Percentiles rank a stretch among this genome's conserved stretches.
Evolutionary conservation across 2,797 vertebrate species (phyloP).

Genomic region (Catamblyrhynchus diadema): DNA sequence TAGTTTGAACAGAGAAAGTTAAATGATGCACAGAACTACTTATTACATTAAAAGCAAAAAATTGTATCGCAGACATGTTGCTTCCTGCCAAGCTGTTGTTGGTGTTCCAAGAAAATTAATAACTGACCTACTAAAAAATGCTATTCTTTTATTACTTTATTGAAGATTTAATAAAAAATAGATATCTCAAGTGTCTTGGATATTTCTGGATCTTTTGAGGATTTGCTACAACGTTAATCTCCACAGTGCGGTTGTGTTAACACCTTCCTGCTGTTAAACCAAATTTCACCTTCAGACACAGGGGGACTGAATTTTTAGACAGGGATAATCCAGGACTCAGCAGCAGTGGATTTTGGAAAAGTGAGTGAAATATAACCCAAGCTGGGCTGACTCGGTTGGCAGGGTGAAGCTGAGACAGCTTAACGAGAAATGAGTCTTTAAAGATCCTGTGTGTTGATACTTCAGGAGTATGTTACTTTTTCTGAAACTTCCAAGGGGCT

Average conservation of each 20-base stretch:
- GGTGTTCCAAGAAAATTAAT: constrained; percentile 43
- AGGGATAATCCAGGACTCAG: constrained; percentile 52
- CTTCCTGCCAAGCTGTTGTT: constrained; percentile 17
- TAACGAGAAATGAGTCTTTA: constrained; percentile 48
- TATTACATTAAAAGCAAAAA: background rate
- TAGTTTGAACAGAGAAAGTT: background rate
- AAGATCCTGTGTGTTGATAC: background rate
- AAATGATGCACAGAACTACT: background rate
- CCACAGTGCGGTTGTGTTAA: constrained; percentile 3
- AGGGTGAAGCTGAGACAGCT: constrained; percentile 40
- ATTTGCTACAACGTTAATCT: constrained; percentile 24
- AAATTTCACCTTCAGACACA: constrained; percentile 56
- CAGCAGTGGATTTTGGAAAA: constrained; percentile 55
- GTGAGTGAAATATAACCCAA: constrained; percentile 56
- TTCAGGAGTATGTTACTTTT: background rate
- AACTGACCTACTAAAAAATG: background rate
- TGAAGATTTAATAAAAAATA: constrained; percentile 46
- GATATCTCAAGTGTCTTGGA: background rate
- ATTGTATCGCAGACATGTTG: background rate
- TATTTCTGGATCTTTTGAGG: constrained; percentile 58
- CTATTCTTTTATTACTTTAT: constrained; percentile 8
- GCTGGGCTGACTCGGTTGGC: background rate
- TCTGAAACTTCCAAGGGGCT: background rate
- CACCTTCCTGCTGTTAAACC: constrained; percentile 44
- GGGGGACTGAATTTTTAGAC: constrained; percentile 40